phyloP scores from a whole-genome alignment of 2,113 vertebrate species.

The Chinchilla lanigera region DNA sequence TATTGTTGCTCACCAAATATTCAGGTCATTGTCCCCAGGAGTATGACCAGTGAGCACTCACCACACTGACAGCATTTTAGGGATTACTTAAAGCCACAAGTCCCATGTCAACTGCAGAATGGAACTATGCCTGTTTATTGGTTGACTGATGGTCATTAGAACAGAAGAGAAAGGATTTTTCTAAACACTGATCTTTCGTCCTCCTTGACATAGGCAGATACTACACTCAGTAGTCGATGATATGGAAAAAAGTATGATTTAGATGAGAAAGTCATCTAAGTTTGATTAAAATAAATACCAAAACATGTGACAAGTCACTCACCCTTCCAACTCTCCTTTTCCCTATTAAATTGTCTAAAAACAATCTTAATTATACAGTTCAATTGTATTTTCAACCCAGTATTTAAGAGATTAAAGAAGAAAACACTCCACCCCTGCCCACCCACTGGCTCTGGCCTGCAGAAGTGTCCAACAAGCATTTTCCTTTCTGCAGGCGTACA shows the following conservation, averaged over 20 bases:
- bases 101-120: neutral
- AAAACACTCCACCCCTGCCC: neutral
- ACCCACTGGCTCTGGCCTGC: neutral
- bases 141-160: neutral
- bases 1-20: neutral
- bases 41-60: neutral
- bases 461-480: conserved; percentile 9
- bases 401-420: neutral
- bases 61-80: neutral
- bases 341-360: neutral
- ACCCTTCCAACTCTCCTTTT: neutral
- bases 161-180: neutral
- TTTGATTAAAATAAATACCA: neutral
- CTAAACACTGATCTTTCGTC: neutral
- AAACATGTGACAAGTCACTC: neutral
- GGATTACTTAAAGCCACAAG: neutral
- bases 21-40: neutral
- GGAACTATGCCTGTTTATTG: neutral
- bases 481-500: neutral
- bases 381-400: neutral
- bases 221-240: neutral
- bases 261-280: neutral
- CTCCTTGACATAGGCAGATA: neutral
- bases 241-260: neutral
- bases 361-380: neutral